phyloP scores from a whole-genome alignment of 2,113 vertebrate species.

The Etheostoma spectabile region DNA sequence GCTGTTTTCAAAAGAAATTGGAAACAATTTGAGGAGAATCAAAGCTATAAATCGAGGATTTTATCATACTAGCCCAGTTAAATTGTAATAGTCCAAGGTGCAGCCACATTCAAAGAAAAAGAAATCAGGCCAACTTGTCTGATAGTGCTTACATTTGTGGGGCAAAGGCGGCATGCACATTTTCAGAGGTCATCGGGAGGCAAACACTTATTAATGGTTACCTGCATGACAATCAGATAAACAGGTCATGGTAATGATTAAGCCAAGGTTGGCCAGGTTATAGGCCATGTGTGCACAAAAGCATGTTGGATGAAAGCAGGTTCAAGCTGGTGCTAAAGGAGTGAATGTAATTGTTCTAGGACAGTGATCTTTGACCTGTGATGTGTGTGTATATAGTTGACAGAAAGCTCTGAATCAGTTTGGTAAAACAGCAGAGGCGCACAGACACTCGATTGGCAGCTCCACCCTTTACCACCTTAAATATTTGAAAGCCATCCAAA shows the following conservation, averaged over 20 bases:
- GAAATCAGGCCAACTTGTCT: conserved; percentile 65
- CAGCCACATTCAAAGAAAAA: conserved; percentile 58
- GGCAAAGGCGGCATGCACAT: conserved; percentile 87
- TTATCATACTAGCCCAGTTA: conserved; percentile 31
- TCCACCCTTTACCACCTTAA: conserved; percentile 35
- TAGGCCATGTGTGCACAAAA: conserved; percentile 84
- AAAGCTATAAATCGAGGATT: conserved; percentile 16
- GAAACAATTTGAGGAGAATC: conserved; percentile 35
- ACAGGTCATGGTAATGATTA: conserved; percentile 98
- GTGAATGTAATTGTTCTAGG: conserved; percentile 84
- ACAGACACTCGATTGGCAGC: conserved; percentile 30
- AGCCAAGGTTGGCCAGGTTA: conserved; percentile 85
- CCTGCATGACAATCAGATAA: conserved; percentile 94
- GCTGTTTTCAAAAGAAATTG: conserved; percentile 33
- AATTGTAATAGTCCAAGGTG: conserved; percentile 58
- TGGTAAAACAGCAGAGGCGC: not conserved
- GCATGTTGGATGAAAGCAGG: conserved; percentile 81
- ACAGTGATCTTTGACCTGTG: conserved; percentile 82
- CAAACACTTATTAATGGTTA: conserved; percentile 99
- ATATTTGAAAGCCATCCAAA: conserved; percentile 72
- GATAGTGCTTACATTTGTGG: conserved; percentile 88
- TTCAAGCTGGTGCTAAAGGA: conserved; percentile 79
- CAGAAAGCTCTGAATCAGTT: conserved; percentile 38
- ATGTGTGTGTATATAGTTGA: conserved; percentile 78
- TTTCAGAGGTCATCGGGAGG: conserved; percentile 95